Evolutionary conservation across 2,888 invertebrate genomes (phyloP), one percentile per base, ranked within the genome.

Genomic region (Steinernema hermaphroditum): DNA sequence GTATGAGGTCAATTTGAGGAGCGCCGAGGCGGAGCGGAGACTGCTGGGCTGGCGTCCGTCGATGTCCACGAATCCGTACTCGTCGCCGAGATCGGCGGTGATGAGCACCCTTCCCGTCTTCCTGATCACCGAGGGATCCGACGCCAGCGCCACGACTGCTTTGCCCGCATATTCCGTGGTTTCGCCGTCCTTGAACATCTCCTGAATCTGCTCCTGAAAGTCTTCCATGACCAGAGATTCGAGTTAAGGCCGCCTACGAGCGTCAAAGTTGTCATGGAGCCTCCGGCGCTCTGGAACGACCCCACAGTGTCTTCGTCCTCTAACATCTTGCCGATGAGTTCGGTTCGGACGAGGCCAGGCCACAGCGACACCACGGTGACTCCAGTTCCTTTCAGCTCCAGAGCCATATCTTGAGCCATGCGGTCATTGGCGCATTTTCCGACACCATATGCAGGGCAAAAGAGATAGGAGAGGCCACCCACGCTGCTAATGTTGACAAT

Each of bases 201-300:
- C 57, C 29, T 76, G 72, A 32, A 73, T 75, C 72, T 74, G 12
- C 0, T 73, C 75, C 78, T 77, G 37, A 19, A 69, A 41, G 4
- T 4, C 2, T 2, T 27, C 1, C 4, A 4, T 41, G 43, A 19
- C 2, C 27, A 2, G 32, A 29, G 29, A 27, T 27, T 19, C 54
- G 14, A 2, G 4, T 12, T 6, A n/a, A n/a, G 14, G 14, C 22
- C 22, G 2, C 54, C 14, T 54, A 54, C 27, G 24, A 14, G 4
- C 1, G 62, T 27, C 6, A 6, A 6, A 12, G 27, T 62, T 1
- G 24, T 2, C 29, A 70, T 24, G 16, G 70, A 2, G 12, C 46
- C 70, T 9, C 44, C 32, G 8, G 70, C 57, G 72, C 85, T 69
- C 27, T 91, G 90, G 88, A 95, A 94, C 19, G 89, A 88, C 89